Conservation (phyloP, 2,797 vertebrate species). For the Lepilemur ruficaudatus region DNA sequence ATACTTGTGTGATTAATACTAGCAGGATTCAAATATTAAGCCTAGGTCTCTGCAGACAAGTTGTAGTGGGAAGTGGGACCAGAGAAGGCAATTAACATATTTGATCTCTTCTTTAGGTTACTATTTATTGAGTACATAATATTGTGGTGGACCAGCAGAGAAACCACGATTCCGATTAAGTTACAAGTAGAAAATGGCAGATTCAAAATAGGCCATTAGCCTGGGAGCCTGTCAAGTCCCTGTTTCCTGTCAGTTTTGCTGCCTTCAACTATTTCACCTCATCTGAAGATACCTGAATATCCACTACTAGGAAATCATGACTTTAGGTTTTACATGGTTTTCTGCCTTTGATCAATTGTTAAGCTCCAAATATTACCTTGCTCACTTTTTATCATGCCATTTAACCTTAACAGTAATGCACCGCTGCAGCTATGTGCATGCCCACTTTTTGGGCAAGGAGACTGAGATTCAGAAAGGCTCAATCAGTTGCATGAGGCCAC, state of each 20-base stretch:
- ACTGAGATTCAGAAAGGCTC: not conserved
- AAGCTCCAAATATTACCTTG: not conserved
- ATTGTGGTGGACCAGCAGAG: not conserved
- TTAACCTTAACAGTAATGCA: not conserved
- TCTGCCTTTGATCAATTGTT: not conserved
- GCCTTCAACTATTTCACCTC: not conserved
- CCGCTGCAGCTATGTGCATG: not conserved
- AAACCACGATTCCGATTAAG: not conserved
- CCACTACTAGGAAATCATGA: not conserved
- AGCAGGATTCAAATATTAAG: not conserved
- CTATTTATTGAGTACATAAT: not conserved
- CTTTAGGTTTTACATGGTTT: not conserved
- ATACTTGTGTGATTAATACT: not conserved
- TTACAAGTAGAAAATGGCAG: not conserved
- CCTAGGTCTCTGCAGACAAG: not conserved
- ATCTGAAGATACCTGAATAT: not conserved
- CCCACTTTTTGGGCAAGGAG: not conserved
- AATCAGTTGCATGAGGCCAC: not conserved
- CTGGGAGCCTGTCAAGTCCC: not conserved
- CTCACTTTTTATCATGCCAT: not conserved
- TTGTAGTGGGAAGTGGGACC: not conserved
- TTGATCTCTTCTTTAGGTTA: not conserved
- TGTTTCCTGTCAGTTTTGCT: not conserved
- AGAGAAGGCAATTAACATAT: not conserved
- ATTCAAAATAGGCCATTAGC: not conserved